phyloP scores from a whole-genome alignment of 2,888 invertebrate genomes.

The Drosophila ezoana region DNA sequence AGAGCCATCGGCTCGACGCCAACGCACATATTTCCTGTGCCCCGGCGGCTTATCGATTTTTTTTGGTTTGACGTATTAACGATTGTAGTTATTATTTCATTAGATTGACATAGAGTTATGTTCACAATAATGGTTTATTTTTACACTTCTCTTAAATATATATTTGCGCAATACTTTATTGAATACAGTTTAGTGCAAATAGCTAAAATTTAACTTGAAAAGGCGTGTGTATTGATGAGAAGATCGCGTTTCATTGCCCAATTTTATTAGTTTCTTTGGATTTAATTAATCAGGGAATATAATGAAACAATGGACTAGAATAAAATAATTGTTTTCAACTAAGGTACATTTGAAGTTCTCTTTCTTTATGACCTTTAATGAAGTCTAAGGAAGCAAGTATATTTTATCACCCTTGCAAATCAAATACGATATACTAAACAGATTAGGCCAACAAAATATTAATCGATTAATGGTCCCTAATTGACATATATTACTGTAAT shows the following conservation, averaged over 20 bases:
- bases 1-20: slow-evolving; percentile 37
- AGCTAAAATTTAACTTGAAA: background rate
- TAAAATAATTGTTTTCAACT: no score
- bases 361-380: no score
- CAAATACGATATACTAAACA: no score
- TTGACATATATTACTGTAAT: no score
- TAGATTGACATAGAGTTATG: slow-evolving; percentile 27
- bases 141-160: no score
- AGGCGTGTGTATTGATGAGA: background rate
- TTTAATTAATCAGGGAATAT: no score
- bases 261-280: background rate
- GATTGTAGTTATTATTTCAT: slow-evolving; percentile 42
- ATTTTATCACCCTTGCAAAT: no score
- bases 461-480: no score
- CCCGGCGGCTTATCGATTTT: slow-evolving; percentile 59
- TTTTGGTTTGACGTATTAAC: slow-evolving; percentile 58
- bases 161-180: no score
- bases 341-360: no score
- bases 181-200: background rate
- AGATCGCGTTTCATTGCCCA: background rate
- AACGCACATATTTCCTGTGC: slow-evolving; percentile 55
- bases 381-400: no score
- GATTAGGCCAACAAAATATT: no score
- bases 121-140: slow-evolving; percentile 7
- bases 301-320: background rate